Percentiles rank a stretch among this genome's conserved stretches.
Conservation (phyloP, 2,888 invertebrate genomes). For the Neoaliturus tenellus region DNA sequence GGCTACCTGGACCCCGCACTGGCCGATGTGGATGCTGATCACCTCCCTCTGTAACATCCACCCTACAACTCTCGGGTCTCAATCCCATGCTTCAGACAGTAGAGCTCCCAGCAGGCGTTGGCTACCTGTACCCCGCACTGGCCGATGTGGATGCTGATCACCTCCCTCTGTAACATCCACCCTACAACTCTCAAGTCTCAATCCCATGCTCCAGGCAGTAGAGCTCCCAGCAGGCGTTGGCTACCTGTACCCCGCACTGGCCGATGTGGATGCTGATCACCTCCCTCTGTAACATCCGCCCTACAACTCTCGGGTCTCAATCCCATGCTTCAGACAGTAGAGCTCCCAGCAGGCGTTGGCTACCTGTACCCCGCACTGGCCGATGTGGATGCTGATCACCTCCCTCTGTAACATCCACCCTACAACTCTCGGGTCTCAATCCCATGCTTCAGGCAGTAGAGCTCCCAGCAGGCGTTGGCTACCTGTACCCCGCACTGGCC, state of each 20-base stretch:
- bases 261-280: slow-evolving; percentile 79
- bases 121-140: slow-evolving; percentile 88
- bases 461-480: slow-evolving; percentile 87
- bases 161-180: slow-evolving; percentile 59
- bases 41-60: slow-evolving; percentile 61
- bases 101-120: slow-evolving; percentile 89
- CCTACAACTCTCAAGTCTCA: too few species aligned
- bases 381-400: slow-evolving; percentile 78
- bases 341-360: slow-evolving; percentile 89
- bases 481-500: slow-evolving; percentile 89
- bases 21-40: slow-evolving; percentile 81
- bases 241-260: slow-evolving; percentile 87
- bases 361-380: slow-evolving; percentile 88
- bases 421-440: too few species aligned
- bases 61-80: not conserved
- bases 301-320: too few species aligned
- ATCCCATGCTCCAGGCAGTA: slow-evolving; percentile 74
- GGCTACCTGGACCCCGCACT: slow-evolving; percentile 87
- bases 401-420: slow-evolving; percentile 56
- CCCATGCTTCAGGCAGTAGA: slow-evolving; percentile 80
- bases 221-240: slow-evolving; percentile 87
- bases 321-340: too few species aligned
- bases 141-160: slow-evolving; percentile 79
- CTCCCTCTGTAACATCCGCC: slow-evolving; percentile 58
- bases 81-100: slow-evolving; percentile 70